Evolutionary conservation across 2,888 invertebrate genomes (phyloP).

Genomic region (Acanthosepion esculentum): DNA sequence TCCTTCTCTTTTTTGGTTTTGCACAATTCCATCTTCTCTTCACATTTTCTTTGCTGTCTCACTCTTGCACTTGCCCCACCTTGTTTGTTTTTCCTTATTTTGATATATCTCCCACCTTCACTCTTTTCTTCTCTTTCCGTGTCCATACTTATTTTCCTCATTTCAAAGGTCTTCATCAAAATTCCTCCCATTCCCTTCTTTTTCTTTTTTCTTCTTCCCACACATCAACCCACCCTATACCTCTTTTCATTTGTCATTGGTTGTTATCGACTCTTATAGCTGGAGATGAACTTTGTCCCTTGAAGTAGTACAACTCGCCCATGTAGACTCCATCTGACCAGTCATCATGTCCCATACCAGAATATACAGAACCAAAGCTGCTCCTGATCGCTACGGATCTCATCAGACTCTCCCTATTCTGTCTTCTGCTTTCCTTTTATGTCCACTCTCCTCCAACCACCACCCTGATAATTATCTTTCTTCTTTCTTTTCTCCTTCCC

Average conservation of each 20-base stretch:
- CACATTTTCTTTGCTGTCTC: too few relatives aligned
- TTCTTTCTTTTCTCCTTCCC: not conserved
- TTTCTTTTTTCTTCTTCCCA: not conserved
- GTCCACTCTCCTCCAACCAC: not conserved
- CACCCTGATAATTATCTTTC: not conserved
- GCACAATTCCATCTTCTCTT: too few relatives aligned
- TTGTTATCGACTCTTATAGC: not conserved
- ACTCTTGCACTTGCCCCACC: too few relatives aligned
- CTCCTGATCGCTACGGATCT: not conserved
- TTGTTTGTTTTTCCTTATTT: too few relatives aligned
- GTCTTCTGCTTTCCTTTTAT: too few relatives aligned
- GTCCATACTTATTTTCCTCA: too few relatives aligned
- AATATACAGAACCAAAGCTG: not conserved
- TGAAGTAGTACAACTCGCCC: not conserved
- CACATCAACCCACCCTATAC: not conserved
- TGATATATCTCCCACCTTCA: too few relatives aligned
- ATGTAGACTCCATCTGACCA: not conserved
- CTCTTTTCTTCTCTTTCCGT: too few relatives aligned
- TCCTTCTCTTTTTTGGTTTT: too few relatives aligned
- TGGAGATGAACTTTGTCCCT: not conserved
- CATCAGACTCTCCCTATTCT: not conserved
- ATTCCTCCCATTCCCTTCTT: not conserved
- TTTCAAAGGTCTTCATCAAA: too few relatives aligned
- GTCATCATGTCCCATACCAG: not conserved
- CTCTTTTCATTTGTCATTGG: not conserved